Conservation (phyloP, 2,113 vertebrate species). For the Ceyx margarethae region DNA sequence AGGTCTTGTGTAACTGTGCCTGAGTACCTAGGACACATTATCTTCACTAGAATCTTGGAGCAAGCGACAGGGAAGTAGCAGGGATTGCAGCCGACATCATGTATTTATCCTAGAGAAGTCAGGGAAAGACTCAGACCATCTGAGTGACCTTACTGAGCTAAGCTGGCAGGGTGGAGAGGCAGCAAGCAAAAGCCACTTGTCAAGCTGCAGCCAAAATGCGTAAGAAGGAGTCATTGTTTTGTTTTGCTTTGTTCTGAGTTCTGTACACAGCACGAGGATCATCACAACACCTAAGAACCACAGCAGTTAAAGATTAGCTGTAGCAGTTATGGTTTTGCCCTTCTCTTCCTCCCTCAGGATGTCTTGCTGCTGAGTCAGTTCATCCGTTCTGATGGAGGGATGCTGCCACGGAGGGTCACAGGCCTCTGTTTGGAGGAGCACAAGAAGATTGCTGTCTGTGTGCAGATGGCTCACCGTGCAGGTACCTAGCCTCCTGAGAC, state of each 20-base stretch:
- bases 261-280: neutral
- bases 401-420: conserved; percentile 88
- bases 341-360: conserved; percentile 77
- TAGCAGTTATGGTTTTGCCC: neutral
- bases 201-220: neutral
- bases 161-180: neutral
- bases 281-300: neutral
- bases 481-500: conserved; percentile 68
- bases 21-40: conserved; percentile 42
- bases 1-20: conserved; percentile 47
- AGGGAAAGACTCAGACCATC: conserved; percentile 26
- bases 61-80: conserved; percentile 14
- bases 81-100: conserved; percentile 34
- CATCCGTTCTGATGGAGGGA: conserved; percentile 89
- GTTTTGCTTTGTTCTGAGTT: neutral
- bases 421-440: conserved; percentile 93
- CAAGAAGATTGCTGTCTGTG: conserved; percentile 87
- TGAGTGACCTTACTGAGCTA: conserved; percentile 37
- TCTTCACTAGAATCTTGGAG: conserved; percentile 47
- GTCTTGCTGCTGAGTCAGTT: conserved; percentile 95
- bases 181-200: conserved; percentile 12
- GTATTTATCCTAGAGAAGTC: conserved; percentile 48
- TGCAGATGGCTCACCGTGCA: conserved; percentile 96
- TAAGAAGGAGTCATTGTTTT: conserved; percentile 13
- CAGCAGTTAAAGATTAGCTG: neutral